Evolutionary conservation across 2,797 vertebrate genomes (phyloP).

Genomic region (Diglossa cyanea): DNA sequence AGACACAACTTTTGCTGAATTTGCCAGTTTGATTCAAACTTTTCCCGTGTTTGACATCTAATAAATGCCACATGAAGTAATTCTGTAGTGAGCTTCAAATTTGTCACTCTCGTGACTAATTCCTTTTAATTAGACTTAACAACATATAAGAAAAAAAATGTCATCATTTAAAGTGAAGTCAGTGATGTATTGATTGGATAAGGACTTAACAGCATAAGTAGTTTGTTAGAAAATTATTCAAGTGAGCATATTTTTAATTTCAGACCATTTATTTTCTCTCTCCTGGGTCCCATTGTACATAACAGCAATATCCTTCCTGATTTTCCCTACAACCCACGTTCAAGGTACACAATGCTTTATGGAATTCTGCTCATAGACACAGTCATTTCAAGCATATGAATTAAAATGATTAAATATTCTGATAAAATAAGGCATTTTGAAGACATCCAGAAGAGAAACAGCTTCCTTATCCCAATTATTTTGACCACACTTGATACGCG

Average conservation of each 20-base stretch:
- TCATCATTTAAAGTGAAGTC: neutral
- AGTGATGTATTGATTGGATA: constrained; percentile 19
- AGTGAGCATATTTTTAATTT: neutral
- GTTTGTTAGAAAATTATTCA: neutral
- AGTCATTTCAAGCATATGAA: neutral
- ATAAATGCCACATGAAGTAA: constrained; percentile 19
- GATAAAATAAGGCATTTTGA: neutral
- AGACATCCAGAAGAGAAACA: neutral
- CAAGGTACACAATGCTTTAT: neutral
- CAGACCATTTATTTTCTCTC: neutral
- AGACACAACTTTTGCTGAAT: constrained; percentile 27
- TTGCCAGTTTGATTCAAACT: constrained; percentile 24
- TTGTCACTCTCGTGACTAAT: constrained; percentile 26
- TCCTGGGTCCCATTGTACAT: neutral
- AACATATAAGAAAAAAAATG: neutral
- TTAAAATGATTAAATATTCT: neutral
- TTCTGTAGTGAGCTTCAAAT: constrained; percentile 12
- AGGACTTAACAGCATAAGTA: neutral
- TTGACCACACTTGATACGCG: accelerated
- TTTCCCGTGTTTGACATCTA: neutral
- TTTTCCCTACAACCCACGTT: neutral
- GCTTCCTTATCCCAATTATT: neutral
- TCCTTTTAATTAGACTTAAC: constrained; percentile 52
- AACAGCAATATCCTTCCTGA: neutral
- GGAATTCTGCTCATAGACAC: neutral